Conservation (phyloP, 2,797 vertebrate genomes). For the Leontopithecus rosalia region DNA sequence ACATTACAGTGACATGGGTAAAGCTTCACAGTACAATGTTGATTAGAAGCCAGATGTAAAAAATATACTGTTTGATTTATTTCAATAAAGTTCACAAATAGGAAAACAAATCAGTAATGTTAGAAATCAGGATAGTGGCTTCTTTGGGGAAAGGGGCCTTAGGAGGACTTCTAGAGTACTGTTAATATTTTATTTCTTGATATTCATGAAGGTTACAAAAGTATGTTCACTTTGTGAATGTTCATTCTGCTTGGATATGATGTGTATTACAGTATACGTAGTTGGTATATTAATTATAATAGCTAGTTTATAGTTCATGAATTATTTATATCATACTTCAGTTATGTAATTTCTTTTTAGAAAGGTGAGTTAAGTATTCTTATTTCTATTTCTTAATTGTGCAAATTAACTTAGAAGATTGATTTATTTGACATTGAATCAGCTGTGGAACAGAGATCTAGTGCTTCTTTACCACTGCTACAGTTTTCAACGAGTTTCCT, state of each 20-base stretch:
- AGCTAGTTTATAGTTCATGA: background rate
- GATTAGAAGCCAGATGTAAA: background rate
- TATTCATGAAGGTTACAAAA: background rate
- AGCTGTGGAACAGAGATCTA: background rate
- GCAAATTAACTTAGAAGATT: background rate
- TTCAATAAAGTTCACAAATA: background rate
- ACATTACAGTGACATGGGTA: background rate
- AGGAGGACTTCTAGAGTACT: background rate
- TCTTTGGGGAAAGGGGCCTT: background rate
- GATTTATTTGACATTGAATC: background rate
- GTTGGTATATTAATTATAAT: background rate
- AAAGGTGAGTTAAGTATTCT: background rate
- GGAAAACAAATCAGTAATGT: background rate
- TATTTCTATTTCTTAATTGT: background rate
- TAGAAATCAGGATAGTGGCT: background rate
- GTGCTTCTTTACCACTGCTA: background rate
- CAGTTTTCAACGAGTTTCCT: background rate
- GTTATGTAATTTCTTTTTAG: background rate
- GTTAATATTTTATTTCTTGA: background rate
- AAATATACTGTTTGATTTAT: background rate
- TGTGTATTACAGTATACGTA: background rate
- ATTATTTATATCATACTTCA: background rate
- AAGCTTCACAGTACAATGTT: background rate
- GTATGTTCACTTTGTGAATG: background rate
- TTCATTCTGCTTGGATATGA: background rate